Conservation (phyloP, 2,797 vertebrate genomes). For the Xiphorhynchus erythropygius region DNA sequence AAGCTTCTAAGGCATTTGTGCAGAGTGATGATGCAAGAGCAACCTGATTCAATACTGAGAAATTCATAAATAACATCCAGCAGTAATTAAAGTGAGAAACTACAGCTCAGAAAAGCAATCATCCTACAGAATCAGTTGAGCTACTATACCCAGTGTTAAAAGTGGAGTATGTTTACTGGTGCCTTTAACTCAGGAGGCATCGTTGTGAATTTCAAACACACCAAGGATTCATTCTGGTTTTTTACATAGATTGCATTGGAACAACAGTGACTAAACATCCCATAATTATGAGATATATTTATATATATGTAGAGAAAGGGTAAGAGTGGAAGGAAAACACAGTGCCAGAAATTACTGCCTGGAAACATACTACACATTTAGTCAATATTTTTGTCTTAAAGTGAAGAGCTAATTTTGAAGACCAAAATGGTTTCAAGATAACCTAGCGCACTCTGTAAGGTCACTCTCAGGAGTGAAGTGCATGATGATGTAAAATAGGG, state of each 20-base stretch:
- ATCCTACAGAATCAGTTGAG: neutral
- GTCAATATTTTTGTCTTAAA: slow-evolving; percentile 4
- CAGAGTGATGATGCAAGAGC: slow-evolving; percentile 43
- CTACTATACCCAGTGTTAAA: neutral
- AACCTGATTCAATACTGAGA: slow-evolving; percentile 34
- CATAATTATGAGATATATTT: neutral
- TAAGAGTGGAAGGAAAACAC: neutral
- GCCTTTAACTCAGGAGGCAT: neutral
- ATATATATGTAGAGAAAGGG: neutral
- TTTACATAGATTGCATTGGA: neutral
- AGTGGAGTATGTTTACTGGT: neutral
- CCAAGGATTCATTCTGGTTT: neutral
- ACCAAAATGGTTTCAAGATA: slow-evolving; percentile 9
- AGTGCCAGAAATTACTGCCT: neutral
- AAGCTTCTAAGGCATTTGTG: slow-evolving; percentile 71
- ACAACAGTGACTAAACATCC: neutral
- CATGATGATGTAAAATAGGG: neutral
- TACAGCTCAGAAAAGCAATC: neutral
- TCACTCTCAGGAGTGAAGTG: neutral
- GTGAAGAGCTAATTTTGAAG: slow-evolving; percentile 11
- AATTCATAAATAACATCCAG: neutral
- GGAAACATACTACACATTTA: neutral
- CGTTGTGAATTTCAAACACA: neutral
- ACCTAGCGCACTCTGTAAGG: neutral
- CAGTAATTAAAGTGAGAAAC: slow-evolving; percentile 27